Evolutionary conservation across 2,113 vertebrate species (phyloP), one percentile per base, ranked within the genome.

Genomic region (Terrapene triunguis): DNA sequence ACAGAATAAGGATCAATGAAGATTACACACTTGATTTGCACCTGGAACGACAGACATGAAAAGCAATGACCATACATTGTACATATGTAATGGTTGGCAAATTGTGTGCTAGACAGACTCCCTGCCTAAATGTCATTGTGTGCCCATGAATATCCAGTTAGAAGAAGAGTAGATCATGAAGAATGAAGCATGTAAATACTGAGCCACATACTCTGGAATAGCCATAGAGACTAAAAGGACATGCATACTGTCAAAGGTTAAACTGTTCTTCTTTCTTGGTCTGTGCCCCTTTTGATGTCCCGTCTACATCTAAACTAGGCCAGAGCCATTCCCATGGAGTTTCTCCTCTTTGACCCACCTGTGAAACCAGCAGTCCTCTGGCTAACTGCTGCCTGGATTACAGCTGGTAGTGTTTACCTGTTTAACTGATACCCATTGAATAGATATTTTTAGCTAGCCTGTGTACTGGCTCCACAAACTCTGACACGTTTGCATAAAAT

Each of bases 11-110:
- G 80, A 65, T 83, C 65, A 55, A 21, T 54, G 69, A 24, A 93
- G 51, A 96, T 82, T 32, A 48, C 29, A 92, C 4, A 24, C 82
- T 84, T 44, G 85, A 54, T 90, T 85, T 87, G 35, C 24, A 80
- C 50, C 88, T 85, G n/a, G 94, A 94, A 95, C 87, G 90, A 95
- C 88, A 90, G 1, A 35, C 35, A 5, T 12, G 5, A 82, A 93
- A 89, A 82, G 8, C 2, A 84, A 14, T 21, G 87, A 25, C 69
- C 57, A 55, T 81, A 94, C 91, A 85, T 22, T 16, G 44, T n/a
- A n/a, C 62, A 69, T 69, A 69, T n/a, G 35, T n/a, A 78, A 86
- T 88, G 86, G 32, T 27, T 59, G 42, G 38, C 54, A 85, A 88
- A 80, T 3, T 9, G 3, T 19, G 13, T 51, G 32, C n/a, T 83